Conservation (phyloP, 23 tunicate genomes). For the Oikopleura albicans region DNA sequence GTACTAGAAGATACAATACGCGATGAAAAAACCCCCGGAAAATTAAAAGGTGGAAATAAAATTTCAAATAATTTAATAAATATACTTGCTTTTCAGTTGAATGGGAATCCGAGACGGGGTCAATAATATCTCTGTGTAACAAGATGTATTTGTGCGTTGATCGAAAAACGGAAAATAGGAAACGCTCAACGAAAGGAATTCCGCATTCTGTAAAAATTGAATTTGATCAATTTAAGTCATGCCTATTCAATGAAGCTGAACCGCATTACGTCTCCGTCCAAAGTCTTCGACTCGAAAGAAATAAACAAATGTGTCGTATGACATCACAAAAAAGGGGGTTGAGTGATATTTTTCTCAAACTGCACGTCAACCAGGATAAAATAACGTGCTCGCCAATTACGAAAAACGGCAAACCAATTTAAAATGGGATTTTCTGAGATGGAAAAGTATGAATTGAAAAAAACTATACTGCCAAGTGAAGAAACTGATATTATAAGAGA, state of each 20-base stretch:
- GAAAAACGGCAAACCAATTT: not conserved
- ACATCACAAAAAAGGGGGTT: not conserved
- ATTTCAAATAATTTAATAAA: too few relatives aligned
- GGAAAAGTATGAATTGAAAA: too few relatives aligned
- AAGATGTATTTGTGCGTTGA: not conserved
- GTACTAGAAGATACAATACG: not conserved
- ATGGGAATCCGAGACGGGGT: not conserved
- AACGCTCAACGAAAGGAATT: not conserved
- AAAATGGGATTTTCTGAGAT: too few relatives aligned
- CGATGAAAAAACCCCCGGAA: not conserved
- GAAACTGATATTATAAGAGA: too few relatives aligned
- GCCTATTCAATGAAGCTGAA: too few relatives aligned
- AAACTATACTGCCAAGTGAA: too few relatives aligned
- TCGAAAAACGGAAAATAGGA: not conserved
- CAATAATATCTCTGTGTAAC: not conserved
- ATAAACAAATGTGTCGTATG: not conserved
- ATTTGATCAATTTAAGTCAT: not conserved
- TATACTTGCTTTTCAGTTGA: not conserved
- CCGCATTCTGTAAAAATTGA: not conserved
- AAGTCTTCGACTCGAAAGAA: not conserved
- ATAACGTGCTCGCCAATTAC: not conserved
- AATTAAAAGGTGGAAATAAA: too few relatives aligned
- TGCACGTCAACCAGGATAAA: not conserved
- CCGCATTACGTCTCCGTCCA: too few relatives aligned
- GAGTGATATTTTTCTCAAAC: not conserved